Evolutionary conservation across 2,797 vertebrate genomes (phyloP), one percentile per base, ranked within the genome.

Genomic region (Sarcophilus harrisii): DNA sequence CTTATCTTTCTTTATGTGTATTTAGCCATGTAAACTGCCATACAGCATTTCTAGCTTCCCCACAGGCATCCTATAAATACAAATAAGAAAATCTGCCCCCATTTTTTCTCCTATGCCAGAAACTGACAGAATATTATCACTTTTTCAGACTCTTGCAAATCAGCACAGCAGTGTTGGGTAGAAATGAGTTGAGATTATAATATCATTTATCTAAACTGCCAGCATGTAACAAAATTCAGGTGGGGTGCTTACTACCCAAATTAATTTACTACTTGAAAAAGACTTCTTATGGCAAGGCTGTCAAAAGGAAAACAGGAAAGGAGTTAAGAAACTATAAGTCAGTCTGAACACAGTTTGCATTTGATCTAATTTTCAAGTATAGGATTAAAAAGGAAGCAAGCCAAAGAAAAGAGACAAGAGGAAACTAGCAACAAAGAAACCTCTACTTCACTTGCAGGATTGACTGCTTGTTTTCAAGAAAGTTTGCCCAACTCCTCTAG

Each of bases 211-310:
- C 98, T 98, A 97, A 98, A 96, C 98, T 97, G 98, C 98, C 98
- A 98, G 96, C 93, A 94, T 87, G 94, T 73, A 98, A 98, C 96
- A 96, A 97, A 96, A 98, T 98, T 98, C 97, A 98, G 97, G 98
- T 98, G 97, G 97, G 97, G 97, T 96, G 97, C 96, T 90, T 97
- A 96, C 97, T 98, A 97, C 97, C 96, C 97, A 98, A 98, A 98
- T 98, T 98, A 98, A 98, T 98, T 98, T 98, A 98, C 97, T 98
- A 98, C 97, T 98, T 98, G 97, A 98, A 98, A 98, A 98, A 97
- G 97, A 98, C 96, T 98, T 97, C 96, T 97, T 97, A 95, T 58
- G 96, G 11, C 59, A 98, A 97, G 57, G 54, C 96, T 97, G 97
- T 97, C 98, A 96, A 97, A 98, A 90, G 92, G 60, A 95, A 94